Percentiles rank a stretch among this genome's conserved stretches.
Evolutionary conservation across 2,797 vertebrate species (phyloP).

Genomic region (Rhincodon typus): DNA sequence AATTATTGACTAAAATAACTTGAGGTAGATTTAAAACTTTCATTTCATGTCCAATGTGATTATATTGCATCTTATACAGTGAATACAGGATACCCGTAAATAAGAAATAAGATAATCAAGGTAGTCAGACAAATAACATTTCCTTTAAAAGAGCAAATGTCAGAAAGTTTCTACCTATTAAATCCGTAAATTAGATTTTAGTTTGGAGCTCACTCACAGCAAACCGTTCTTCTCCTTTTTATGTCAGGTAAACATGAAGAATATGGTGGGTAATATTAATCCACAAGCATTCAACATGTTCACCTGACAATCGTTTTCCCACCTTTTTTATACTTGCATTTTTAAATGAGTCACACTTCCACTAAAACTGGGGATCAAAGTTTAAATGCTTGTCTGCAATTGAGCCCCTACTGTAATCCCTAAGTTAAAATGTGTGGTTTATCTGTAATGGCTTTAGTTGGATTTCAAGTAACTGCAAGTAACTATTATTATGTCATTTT

Average conservation of each 20-base stretch:
- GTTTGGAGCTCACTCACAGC: not conserved
- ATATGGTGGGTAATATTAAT: not conserved
- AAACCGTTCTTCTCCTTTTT: not conserved
- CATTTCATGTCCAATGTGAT: not conserved
- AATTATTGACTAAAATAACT: slow-evolving; percentile 28
- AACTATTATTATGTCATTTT: not conserved
- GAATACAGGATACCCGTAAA: not conserved
- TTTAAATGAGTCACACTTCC: not conserved
- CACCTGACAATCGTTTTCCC: not conserved
- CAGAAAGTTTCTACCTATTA: not conserved
- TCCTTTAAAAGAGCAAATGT: not conserved
- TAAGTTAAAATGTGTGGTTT: not conserved
- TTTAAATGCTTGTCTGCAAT: not conserved
- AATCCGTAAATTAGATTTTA: not conserved
- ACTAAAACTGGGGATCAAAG: not conserved
- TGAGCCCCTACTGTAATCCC: not conserved
- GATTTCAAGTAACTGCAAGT: not conserved
- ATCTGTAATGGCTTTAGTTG: not conserved
- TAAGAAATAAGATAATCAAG: not conserved
- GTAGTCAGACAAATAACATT: not conserved
- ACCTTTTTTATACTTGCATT: not conserved
- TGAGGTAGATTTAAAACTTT: not conserved
- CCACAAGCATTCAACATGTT: too few relatives aligned
- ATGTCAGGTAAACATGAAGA: not conserved
- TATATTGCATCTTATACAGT: not conserved